These are phyloP conservation scores for Agrotis puta DNA, from an alignment of 2,888 invertebrate species.

Conservation along the genomic window DNA sequence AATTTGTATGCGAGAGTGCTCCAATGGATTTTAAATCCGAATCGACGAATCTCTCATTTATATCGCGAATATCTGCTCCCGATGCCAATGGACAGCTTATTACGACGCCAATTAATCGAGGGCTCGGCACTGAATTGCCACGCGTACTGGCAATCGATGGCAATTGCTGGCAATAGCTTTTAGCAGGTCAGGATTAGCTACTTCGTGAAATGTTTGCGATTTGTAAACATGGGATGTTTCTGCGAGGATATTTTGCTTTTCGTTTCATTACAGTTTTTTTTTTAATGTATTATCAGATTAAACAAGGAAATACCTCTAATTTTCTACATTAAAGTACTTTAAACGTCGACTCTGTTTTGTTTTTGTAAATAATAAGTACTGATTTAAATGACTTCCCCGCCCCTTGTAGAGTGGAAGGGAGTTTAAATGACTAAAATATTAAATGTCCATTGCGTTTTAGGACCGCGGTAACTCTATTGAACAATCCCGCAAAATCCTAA, in stretches of 20 bases:
- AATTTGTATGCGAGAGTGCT: conserved; percentile 63
- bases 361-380: background rate
- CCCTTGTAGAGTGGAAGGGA: no score
- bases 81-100: conserved; percentile 60
- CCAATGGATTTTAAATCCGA: conserved; percentile 59
- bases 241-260: conserved; percentile 4
- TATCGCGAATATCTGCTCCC: conserved; percentile 43
- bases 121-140: conserved; percentile 38
- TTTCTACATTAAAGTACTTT: background rate
- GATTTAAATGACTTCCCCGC: no score
- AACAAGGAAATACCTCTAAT: background rate
- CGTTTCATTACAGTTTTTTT: background rate
- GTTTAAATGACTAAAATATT: no score
- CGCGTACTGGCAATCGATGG: conserved; percentile 48
- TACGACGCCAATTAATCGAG: conserved; percentile 60
- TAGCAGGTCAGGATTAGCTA: conserved; percentile 38
- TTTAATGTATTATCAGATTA: background rate
- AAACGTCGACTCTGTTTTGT: background rate
- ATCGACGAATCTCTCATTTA: conserved; percentile 56
- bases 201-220: conserved; percentile 37
- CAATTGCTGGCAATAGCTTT: conserved; percentile 48
- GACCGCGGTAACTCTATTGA: no score
- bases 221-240: conserved; percentile 28
- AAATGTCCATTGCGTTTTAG: no score
- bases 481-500: no score